Evolutionary conservation across 2,797 vertebrate genomes (phyloP), one percentile per base, ranked within the genome.

Genomic region (Eurystomus glaucurus): DNA sequence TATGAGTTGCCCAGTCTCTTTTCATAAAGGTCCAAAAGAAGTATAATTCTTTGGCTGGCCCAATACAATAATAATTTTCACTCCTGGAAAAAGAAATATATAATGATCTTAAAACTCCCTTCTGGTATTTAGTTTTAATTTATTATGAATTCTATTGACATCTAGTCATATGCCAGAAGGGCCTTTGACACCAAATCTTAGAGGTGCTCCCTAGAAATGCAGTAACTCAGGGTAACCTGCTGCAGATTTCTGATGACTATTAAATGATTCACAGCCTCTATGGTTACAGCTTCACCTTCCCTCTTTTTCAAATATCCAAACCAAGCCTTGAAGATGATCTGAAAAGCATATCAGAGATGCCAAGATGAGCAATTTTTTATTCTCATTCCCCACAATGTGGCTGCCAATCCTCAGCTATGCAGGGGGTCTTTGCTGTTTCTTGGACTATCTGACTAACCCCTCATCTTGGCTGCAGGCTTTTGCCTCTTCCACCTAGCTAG

Each of bases 121-220:
- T 79, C 35, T 23, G 79, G 55, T 22, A 58, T 87, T 85, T 92
- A 33, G 7, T 76, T 94, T 79, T 66, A 60, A 72, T 85, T 86
- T 84, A 11, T 64, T 88, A 78, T 10, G n/a, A 72, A 78, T 74
- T 90, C 39, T 87, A 9, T 45, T 13, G 17, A 68, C 33, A 61
- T 31, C 21, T 46, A 21, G 21, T 64, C 29, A 54, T 25, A 68
- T 10, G 21, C 11, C 66, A 71, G 23, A 91, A 51, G 22, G 50
- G 23, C 10, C 11, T 91, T 75, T 65, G 52, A 61, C 41, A 80
- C 13, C 33, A 66, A 57, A 75, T 6, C 28, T 82, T 43, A 62
- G 43, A 51, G 22, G 14, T 55, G 45, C 25, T 50, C 22, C 17
- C 25, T 60, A 45, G 75, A 94, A 84, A 61, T 15, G 23, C 20